Percentiles rank a stretch among this genome's conserved stretches.
Conservation (phyloP, 2,888 invertebrate genomes). For the Scaptomyza caliginosa region DNA sequence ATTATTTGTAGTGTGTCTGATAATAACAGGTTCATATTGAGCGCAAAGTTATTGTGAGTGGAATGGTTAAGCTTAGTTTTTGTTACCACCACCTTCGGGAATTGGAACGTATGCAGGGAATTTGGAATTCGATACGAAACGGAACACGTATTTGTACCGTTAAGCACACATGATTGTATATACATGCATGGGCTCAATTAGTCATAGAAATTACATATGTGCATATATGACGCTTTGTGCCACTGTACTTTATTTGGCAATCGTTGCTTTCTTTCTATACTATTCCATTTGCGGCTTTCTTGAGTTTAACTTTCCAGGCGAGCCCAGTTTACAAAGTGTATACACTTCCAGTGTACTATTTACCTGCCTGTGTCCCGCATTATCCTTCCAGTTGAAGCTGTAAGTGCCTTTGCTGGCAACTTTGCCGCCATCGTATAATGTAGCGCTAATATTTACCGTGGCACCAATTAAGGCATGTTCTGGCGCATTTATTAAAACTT, state of each 20-base stretch:
- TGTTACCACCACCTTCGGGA: neutral
- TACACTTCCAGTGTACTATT: slow-evolving; percentile 6
- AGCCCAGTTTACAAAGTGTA: neutral
- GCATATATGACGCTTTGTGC: neutral
- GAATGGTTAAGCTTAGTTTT: neutral
- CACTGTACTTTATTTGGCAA: neutral
- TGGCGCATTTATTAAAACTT: slow-evolving; percentile 86
- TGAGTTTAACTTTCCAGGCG: neutral
- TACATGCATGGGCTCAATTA: slow-evolving; percentile 25
- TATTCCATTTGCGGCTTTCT: neutral
- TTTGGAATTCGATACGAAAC: slow-evolving; percentile 1
- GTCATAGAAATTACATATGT: slow-evolving; percentile 22
- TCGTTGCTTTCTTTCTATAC: slow-evolving; percentile 36
- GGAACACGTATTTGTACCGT: neutral
- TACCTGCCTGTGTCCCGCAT: slow-evolving; percentile 72
- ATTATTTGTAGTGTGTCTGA: neutral
- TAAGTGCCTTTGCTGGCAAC: slow-evolving; percentile 84
- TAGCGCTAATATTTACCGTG: slow-evolving; percentile 87
- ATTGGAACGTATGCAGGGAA: slow-evolving; percentile 1
- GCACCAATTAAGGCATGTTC: slow-evolving; percentile 90
- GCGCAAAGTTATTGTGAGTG: neutral
- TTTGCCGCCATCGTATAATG: slow-evolving; percentile 67
- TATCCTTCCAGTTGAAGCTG: slow-evolving; percentile 87
- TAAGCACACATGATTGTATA: slow-evolving; percentile 1
- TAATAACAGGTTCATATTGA: neutral